A percentile compares a stretch with the other conserved stretches of the same genome.
phyloP scores from a whole-genome alignment of 2,888 invertebrate genomes.

The Agrochola lychnidis region DNA sequence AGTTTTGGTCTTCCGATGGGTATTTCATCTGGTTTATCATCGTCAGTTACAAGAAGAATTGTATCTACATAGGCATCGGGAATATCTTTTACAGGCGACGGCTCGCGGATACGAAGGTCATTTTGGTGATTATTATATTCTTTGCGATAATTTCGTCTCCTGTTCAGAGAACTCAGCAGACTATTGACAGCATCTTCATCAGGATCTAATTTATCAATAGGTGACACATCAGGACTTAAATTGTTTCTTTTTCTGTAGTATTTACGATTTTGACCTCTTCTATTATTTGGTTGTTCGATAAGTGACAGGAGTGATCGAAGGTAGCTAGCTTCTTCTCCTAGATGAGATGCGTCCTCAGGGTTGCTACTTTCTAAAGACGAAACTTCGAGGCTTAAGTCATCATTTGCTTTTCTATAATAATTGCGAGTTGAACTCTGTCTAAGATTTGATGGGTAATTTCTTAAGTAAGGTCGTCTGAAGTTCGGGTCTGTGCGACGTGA shows the following conservation, averaged over 20 bases:
- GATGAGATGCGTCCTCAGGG: not conserved
- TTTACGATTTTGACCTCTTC: conserved; percentile 6
- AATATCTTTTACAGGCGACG: not conserved
- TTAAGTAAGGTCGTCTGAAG: conserved; percentile 17
- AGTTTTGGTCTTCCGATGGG: conserved; percentile 7
- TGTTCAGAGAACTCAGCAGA: not conserved
- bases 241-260: not conserved
- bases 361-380: conserved; percentile 13
- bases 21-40: conserved; percentile 28
- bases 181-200: conserved; percentile 8
- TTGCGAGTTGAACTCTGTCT: not conserved
- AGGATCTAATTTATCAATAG: conserved; percentile 1
- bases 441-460: not conserved
- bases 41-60: conserved; percentile 17
- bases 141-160: conserved; percentile 12
- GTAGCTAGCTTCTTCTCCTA: conserved; percentile 22
- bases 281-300: conserved; percentile 3
- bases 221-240: conserved; percentile 9
- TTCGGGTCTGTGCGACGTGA: not conserved
- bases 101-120: not conserved
- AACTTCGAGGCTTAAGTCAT: conserved; percentile 10
- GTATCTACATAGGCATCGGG: conserved; percentile 20
- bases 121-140: not conserved
- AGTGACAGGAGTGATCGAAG: conserved; percentile 20
- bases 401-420: conserved; percentile 10